Percentiles rank a stretch among this genome's conserved stretches.
Conservation (phyloP, 2,888 invertebrate species). For the Notodonta ziczac region DNA sequence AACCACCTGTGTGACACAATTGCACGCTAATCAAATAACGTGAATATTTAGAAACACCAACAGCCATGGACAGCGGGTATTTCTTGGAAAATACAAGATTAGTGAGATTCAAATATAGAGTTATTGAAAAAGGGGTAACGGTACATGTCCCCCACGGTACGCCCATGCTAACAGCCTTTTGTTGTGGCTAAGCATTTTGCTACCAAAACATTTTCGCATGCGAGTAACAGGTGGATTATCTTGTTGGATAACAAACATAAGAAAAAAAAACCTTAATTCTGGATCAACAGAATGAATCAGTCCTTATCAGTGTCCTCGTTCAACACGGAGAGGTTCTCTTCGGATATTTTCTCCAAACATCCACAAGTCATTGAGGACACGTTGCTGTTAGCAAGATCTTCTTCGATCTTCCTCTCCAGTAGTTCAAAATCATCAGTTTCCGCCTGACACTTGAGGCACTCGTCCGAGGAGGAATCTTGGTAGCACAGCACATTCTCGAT, state of each 20-base stretch:
- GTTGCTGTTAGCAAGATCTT: constrained; percentile 55
- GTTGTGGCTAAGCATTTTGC: background rate
- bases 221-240: background rate
- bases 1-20: background rate
- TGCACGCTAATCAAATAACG: no score
- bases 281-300: constrained; percentile 43
- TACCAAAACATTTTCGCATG: background rate
- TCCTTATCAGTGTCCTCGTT: constrained; percentile 60
- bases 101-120: no score
- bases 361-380: constrained; percentile 52
- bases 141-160: no score
- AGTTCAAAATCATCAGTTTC: constrained; percentile 72
- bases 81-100: no score
- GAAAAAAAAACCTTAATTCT: constrained; percentile 30
- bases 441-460: constrained; percentile 63
- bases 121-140: no score
- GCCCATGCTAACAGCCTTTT: no score
- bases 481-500: constrained; percentile 73
- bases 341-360: constrained; percentile 73
- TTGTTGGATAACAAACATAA: background rate
- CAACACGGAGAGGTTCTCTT: constrained; percentile 67
- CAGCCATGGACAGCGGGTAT: no score
- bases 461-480: constrained; percentile 78
- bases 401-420: constrained; percentile 70
- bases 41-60: no score